phyloP scores from a whole-genome alignment of 2,888 invertebrate species.

The Drosophila pegasa region DNA sequence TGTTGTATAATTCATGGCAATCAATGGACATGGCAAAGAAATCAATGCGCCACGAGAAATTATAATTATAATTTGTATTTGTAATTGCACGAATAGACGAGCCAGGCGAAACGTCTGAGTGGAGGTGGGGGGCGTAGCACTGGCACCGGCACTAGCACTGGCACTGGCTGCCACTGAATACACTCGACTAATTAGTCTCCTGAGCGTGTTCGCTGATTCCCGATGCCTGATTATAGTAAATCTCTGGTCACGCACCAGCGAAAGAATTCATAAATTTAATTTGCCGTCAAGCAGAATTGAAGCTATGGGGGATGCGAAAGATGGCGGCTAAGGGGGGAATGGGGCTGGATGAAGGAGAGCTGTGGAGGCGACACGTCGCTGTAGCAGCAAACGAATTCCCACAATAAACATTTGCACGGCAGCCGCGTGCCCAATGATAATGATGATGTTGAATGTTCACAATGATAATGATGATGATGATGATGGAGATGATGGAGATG shows the following conservation, averaged over 20 bases:
- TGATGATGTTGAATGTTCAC: constrained; percentile 40
- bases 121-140: neutral
- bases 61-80: constrained; percentile 71
- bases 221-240: constrained; percentile 80
- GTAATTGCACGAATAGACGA: constrained; percentile 29
- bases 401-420: constrained; percentile 77
- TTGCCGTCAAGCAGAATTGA: constrained; percentile 53
- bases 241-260: constrained; percentile 78
- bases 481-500: constrained; percentile 28
- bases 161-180: constrained; percentile 30
- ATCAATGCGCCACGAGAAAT: constrained; percentile 69
- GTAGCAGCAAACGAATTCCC: constrained; percentile 66
- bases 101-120: neutral
- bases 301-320: neutral
- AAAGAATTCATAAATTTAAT: constrained; percentile 80
- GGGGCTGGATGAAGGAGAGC: neutral
- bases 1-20: constrained; percentile 51
- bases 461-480: constrained; percentile 37
- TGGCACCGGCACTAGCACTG: too few species aligned
- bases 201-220: constrained; percentile 76
- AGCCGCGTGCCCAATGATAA: constrained; percentile 64
- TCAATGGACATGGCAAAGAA: constrained; percentile 45
- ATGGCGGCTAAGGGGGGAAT: neutral
- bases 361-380: constrained; percentile 57
- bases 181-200: constrained; percentile 76